phyloP scores from a whole-genome alignment of 2,888 invertebrate genomes.

The Drosophila heteroneura region DNA sequence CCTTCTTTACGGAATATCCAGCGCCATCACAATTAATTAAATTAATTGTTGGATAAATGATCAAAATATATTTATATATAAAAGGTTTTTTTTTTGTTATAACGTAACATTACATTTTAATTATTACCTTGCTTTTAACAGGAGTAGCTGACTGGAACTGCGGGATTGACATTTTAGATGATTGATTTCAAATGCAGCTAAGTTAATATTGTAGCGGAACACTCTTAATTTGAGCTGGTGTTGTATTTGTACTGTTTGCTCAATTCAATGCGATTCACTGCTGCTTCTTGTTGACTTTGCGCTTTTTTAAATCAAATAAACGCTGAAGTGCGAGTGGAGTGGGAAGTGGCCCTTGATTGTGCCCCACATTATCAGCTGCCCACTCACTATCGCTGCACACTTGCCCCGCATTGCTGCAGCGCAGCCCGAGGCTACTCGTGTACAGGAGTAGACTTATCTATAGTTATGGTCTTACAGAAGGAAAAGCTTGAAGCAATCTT shows the following conservation, averaged over 20 bases:
- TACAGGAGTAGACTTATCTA: neutral
- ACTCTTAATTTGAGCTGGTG: neutral
- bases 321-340: neutral
- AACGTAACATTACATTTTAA: neutral
- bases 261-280: neutral
- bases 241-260: conserved; percentile 6
- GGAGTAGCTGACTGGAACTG: neutral
- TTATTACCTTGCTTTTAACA: neutral
- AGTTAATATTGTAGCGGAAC: neutral
- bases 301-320: conserved; percentile 49
- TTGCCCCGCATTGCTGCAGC: neutral
- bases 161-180: neutral
- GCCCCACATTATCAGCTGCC: neutral
- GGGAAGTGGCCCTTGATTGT: neutral
- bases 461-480: neutral
- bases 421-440: neutral
- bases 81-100: neutral
- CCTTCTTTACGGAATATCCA: neutral
- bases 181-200: neutral
- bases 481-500: neutral
- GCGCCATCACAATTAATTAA: neutral
- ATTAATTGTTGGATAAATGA: neutral
- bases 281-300: conserved; percentile 41
- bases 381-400: neutral
- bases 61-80: neutral